Percentiles rank a stretch among this genome's conserved stretches.
phyloP scores from a whole-genome alignment of 2,113 vertebrate genomes.

The Thamnaconus septentrionalis region DNA sequence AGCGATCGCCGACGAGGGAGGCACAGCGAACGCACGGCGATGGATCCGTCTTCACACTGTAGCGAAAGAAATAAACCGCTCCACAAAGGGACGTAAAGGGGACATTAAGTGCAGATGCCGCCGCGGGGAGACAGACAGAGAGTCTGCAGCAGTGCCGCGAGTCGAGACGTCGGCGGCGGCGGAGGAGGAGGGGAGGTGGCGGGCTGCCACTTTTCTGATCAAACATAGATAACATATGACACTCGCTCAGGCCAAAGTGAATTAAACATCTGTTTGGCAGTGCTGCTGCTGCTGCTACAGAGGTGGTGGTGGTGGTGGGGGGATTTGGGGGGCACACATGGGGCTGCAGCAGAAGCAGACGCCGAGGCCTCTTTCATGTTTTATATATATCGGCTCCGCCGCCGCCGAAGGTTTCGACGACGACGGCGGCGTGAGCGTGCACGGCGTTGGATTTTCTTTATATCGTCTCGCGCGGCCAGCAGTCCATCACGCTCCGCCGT shows the following conservation, averaged over 20 bases:
- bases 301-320: too few relatives aligned
- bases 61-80: constrained; percentile 8
- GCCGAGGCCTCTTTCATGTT: constrained; percentile 62
- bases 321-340: constrained; percentile 51
- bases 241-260: constrained; percentile 28
- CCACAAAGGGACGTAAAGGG: neutral
- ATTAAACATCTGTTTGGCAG: constrained; percentile 58
- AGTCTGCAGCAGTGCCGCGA: too few relatives aligned
- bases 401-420: neutral
- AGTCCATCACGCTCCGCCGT: too few relatives aligned
- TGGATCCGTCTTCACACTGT: constrained; percentile 19
- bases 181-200: constrained; percentile 17
- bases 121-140: constrained; percentile 17
- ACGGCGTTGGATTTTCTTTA: constrained; percentile 15
- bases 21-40: too few relatives aligned
- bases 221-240: constrained; percentile 53
- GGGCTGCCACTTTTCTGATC: constrained; percentile 28
- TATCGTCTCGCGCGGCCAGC: too few relatives aligned
- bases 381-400: neutral
- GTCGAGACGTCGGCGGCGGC: neutral
- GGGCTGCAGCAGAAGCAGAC: constrained; percentile 28
- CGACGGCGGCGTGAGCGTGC: too few relatives aligned
- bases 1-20: neutral
- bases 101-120: neutral
- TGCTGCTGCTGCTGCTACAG: constrained; percentile 21